Percentiles rank a stretch among this genome's conserved stretches.
phyloP scores from a whole-genome alignment of 37 sponge, comb jelly and placozoan species.

The Amphimedon queenslandica region DNA sequence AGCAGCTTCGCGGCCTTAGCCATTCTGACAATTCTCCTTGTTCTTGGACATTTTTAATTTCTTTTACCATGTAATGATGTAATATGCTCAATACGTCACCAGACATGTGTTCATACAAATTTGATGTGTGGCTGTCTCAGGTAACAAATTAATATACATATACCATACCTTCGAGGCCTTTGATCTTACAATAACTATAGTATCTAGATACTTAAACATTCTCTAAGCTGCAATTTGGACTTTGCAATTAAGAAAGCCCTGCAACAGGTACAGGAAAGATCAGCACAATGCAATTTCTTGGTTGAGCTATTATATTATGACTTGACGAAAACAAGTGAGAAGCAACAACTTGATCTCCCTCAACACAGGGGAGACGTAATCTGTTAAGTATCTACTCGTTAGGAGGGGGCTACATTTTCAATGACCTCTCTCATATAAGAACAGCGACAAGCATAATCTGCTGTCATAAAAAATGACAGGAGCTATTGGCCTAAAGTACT shows the following conservation, averaged over 20 bases:
- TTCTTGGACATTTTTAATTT: too few species aligned
- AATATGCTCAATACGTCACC: too few species aligned
- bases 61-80: too few species aligned
- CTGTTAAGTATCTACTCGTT: conserved; percentile 11
- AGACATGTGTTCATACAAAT: too few species aligned
- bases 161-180: too few species aligned
- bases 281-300: conserved; percentile 21
- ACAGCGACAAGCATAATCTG: conserved; percentile 26
- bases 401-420: conserved; percentile 27
- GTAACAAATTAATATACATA: too few species aligned
- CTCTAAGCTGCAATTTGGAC: conserved; percentile 3
- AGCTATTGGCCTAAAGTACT: conserved; percentile 23
- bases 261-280: conserved; percentile 5
- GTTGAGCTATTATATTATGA: conserved; percentile 32
- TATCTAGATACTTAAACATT: background rate
- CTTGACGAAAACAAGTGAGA: conserved; percentile 26
- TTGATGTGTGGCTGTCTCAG: too few species aligned
- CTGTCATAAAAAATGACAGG: conserved; percentile 21
- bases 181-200: too few species aligned
- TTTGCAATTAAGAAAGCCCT: too few species aligned
- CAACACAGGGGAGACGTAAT: conserved; percentile 22
- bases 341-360: conserved; percentile 25
- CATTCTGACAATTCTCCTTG: too few species aligned
- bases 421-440: conserved; percentile 26
- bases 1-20: too few species aligned